These are phyloP conservation scores for Heliothis virescens DNA, from an alignment of 1,140 invertebrate genomes.

Conservation along the genomic window DNA sequence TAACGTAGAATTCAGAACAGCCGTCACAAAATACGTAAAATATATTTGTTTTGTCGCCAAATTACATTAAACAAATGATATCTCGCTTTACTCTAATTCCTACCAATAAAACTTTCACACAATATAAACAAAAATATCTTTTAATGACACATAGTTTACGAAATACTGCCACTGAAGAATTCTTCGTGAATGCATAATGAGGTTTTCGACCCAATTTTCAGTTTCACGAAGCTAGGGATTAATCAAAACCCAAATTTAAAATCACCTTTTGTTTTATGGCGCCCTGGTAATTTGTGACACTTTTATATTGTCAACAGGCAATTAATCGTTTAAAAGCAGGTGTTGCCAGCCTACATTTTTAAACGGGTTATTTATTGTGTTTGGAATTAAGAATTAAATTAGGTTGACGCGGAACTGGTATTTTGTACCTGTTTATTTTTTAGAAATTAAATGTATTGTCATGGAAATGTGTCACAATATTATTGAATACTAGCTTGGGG, in stretches of 20 bases:
- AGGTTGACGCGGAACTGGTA: neutral
- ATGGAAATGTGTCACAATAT: neutral
- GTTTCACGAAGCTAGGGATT: neutral
- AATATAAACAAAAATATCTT: conserved; percentile 13
- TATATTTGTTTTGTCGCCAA: conserved; percentile 18
- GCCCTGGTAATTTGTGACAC: conserved; percentile 17
- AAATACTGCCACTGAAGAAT: conserved; percentile 26
- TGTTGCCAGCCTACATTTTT: conserved; percentile 2
- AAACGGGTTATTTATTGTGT: conserved; percentile 2
- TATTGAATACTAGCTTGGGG: no score
- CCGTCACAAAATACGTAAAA: neutral
- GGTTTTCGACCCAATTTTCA: neutral
- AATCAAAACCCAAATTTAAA: conserved; percentile 19
- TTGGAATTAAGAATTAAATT: neutral
- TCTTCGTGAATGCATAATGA: conserved; percentile 13
- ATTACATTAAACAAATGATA: neutral
- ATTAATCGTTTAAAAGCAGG: conserved; percentile 18
- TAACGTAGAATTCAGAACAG: neutral
- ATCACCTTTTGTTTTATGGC: neutral
- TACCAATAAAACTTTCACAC: neutral
- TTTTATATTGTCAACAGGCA: conserved; percentile 17
- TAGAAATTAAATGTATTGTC: neutral
- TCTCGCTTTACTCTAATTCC: no score
- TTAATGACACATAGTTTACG: conserved; percentile 2
- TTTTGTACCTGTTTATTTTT: neutral